Percentiles rank a stretch among this genome's conserved stretches.
phyloP scores from a whole-genome alignment of 2,113 vertebrate species.

The Arothron firmamentum region DNA sequence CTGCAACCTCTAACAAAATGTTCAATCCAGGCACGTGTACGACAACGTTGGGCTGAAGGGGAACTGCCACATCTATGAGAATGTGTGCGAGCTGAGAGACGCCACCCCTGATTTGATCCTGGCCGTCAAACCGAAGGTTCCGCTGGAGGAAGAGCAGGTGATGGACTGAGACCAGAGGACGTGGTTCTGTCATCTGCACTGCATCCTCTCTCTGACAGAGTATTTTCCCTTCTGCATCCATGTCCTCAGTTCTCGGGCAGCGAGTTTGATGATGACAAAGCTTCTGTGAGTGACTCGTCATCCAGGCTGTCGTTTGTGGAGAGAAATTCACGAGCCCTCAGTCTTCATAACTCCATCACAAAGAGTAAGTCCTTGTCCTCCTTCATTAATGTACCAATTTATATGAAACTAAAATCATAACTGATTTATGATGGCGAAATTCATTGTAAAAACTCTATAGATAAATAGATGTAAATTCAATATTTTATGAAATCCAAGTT shows the following conservation, averaged over 20 bases:
- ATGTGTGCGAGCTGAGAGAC: conserved; percentile 68
- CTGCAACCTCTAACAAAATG: no score
- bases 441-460: no score
- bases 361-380: conserved; percentile 75
- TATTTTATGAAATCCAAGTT: no score
- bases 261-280: conserved; percentile 61
- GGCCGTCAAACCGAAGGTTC: conserved; percentile 75
- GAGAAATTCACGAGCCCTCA: conserved; percentile 80
- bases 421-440: no score
- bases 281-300: conserved; percentile 66
- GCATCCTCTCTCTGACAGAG: conserved; percentile 11
- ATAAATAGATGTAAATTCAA: no score
- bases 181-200: background rate
- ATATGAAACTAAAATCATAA: no score
- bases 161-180: conserved; percentile 11
- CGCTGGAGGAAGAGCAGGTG: conserved; percentile 64
- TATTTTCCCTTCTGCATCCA: conserved; percentile 15
- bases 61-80: conserved; percentile 71
- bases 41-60: conserved; percentile 60
- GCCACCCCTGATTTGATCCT: conserved; percentile 85
- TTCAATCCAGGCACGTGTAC: conserved; percentile 64
- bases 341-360: conserved; percentile 84
- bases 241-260: conserved; percentile 54
- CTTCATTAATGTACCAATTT: background rate
- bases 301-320: conserved; percentile 61